Base-by-base conservation (phyloP, 2,888 invertebrate genomes). In the Harpalus rubripes region DNA sequence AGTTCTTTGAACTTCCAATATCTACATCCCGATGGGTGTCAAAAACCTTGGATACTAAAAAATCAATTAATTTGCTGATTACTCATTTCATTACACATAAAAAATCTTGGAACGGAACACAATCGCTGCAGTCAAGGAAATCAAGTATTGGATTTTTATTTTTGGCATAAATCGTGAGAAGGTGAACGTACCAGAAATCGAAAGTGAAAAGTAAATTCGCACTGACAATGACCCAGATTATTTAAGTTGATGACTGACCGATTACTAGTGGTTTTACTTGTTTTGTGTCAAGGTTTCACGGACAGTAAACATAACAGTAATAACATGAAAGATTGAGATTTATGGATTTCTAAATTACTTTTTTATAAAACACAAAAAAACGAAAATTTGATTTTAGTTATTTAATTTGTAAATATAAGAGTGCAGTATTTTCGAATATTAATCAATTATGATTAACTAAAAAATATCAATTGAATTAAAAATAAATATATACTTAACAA, bases 141-240 rank as follows among this genome's bases (percentile, higher is more conserved):
- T 12, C 44, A 12, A 52, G 44, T 52, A 12, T 52, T 32, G 32
- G 16, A 5, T 74, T 44, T 74, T 74, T 68, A 65, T 32, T 72
- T 74, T 74, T 74, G 44, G 44, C 72, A 74, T 74, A 74, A 74
- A 26, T 63, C 18, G 41, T 44, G 32, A 44, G 68, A 68, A 68
- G 78, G 78, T 78, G 58, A 78, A 78, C 41, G 58, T 58, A 78
- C 22, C 15, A 26, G 52, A 58, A 56, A 78, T 58, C n/a, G 78
- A 78, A 78, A 78, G 58, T 58, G 32, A 26, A 78, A 78, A 78
- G 78, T 58, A 26, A 44, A 12, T 74, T 74, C 26, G 58, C 58
- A 74, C 58, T 78, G 78, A 22, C 78, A 78, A 78, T 78, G 78
- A 78, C 78, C 78, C 56, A 78, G n/a, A 78, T 78, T 26, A 78